Conservation (phyloP, 2,113 vertebrate species). For the Otis tarda region DNA sequence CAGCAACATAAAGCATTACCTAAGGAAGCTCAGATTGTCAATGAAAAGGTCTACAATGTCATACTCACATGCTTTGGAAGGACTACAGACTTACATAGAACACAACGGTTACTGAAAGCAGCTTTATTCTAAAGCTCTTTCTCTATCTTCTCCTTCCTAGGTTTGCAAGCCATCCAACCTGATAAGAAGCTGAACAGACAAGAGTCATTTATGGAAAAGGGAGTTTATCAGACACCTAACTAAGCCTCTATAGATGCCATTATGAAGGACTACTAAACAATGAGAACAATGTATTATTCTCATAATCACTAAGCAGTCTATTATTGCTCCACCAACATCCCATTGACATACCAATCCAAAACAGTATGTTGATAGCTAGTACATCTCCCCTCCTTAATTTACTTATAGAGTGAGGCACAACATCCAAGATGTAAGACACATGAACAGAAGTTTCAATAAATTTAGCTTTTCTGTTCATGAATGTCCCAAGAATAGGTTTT, state of each 20-base stretch:
- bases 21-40: neutral
- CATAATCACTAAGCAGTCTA: neutral
- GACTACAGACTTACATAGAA: neutral
- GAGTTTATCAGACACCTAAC: neutral
- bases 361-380: neutral
- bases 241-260: neutral
- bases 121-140: constrained; percentile 48
- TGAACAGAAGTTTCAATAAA: neutral
- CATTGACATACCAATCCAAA: neutral
- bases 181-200: neutral
- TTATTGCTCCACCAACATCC: neutral
- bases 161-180: neutral
- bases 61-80: neutral
- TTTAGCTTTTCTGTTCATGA: neutral
- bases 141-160: neutral
- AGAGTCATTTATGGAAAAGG: neutral
- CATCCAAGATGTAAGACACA: neutral
- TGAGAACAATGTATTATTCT: neutral
- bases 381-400: neutral
- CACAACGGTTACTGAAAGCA: constrained; percentile 19
- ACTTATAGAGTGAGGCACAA: neutral
- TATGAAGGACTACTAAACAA: neutral
- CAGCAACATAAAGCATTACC: constrained; percentile 69
- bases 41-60: neutral
- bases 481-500: neutral